Percentiles rank a stretch among this genome's conserved stretches.
Conservation (phyloP, 37 sponge, comb jelly and placozoan species). For the Lycopodina hypogea region DNA sequence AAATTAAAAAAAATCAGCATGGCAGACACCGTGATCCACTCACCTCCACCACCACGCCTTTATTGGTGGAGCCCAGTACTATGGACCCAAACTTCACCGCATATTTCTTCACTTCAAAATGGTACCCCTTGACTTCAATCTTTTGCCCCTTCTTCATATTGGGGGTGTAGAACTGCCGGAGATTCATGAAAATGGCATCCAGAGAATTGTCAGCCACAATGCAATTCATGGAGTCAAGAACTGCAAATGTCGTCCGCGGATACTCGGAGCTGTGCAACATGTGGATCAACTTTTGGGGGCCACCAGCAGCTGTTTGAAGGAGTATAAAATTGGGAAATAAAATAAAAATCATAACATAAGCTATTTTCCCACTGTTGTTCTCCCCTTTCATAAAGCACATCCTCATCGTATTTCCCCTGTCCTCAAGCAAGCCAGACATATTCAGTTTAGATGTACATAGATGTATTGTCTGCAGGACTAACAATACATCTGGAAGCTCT, state of each 20-base stretch:
- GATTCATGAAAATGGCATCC: slow-evolving; percentile 61
- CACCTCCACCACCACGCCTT: slow-evolving; percentile 69
- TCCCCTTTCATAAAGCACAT: no score
- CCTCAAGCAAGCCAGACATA: no score
- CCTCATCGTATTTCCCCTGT: no score
- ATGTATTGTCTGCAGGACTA: no score
- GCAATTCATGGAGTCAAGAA: slow-evolving; percentile 56
- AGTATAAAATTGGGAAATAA: no score
- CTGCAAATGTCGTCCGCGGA: slow-evolving; percentile 59
- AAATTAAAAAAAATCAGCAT: no score
- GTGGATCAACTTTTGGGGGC: slow-evolving; percentile 27
- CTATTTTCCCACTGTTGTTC: no score
- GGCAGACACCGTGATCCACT: no score
- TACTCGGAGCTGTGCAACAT: slow-evolving; percentile 72
- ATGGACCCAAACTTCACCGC: slow-evolving; percentile 64
- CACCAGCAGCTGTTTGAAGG: slow-evolving; percentile 10
- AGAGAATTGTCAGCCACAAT: slow-evolving; percentile 62
- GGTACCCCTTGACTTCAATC: slow-evolving; percentile 63
- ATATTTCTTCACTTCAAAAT: slow-evolving; percentile 34
- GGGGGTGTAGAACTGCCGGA: slow-evolving; percentile 56
- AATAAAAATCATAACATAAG: neutral
- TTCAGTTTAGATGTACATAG: no score
- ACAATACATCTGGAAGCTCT: no score
- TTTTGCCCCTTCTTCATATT: slow-evolving; percentile 36
- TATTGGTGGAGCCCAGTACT: slow-evolving; percentile 39